Base-by-base conservation (phyloP, 2,888 invertebrate species). In the Athrips mouffetella region DNA sequence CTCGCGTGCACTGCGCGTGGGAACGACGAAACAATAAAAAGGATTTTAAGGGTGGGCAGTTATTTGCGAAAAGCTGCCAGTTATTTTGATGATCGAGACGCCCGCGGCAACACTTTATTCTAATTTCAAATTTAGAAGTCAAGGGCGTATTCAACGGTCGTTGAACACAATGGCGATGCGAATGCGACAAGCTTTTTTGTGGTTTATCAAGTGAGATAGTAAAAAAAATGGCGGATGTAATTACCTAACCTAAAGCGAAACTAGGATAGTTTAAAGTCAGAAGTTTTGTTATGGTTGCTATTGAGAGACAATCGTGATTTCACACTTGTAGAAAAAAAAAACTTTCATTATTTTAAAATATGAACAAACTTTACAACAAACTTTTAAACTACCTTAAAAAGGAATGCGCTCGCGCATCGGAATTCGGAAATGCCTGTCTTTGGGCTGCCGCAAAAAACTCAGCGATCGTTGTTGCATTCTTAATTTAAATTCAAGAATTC, bases 1-100 rank as follows among this genome's bases (percentile, higher is more conserved):
- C 63, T 80, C 74, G 78, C 78, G 76, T 80, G 81, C 73, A 76
- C 55, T 65, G 67, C 70, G 70, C 86, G 86, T 86, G 86, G 85
- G 86, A 87, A 86, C 75, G 65, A 57, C 52, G 62, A 56, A 70
- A 76, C 74, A 76, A 78, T 74, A 78, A 77, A 69, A 64, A 73
- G 64, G 70, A 67, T 76, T 67, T 76, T 73, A 74, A 76, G 73
- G 66, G 71, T 63, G 73, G 70, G 67, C 66, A 75, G 66, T 64
- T 61, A 67, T 79, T 79, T 71, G 77, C 76, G 56, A 76, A 76
- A 72, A 75, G 37, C 37, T 37, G 37, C 37, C 21, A 37, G 37
- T 37, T 37, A 70, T 76, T 45, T 71, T 54, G 59, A 65, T 62
- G 61, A 70, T 73, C 62, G 62, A 51, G 59, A 46, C 47, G 63